Base-by-base conservation (phyloP, 2,797 vertebrate species). In the Argentina silus region DNA sequence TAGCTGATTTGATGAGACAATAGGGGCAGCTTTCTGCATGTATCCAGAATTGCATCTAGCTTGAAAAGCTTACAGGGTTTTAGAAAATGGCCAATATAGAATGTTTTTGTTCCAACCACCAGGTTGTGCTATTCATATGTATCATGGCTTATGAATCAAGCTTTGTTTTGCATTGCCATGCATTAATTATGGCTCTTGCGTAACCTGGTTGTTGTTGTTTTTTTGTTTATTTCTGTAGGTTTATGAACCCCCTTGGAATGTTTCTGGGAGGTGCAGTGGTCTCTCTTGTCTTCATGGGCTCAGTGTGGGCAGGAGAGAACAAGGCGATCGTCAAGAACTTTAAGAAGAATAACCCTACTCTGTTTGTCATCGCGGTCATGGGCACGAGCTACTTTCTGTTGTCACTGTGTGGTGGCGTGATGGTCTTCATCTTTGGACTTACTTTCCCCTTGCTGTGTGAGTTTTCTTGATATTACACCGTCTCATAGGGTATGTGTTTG, bases 391-490 rank as follows among this genome's bases (percentile, higher is more conserved):
- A 98, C 91, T 95, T 98, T 79, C 77, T 99, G 89, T 94, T 99
- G 74, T 98, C 95, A 21, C 91, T 98, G 81, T 96, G 93, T 9
- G 97, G 96, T 3, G 97, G 97, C 0, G 96, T 99, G 84, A 94
- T 98, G 96, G 96, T 99, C 78, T 98, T 99, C 80, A 91, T 99
- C 86, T 98, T 99, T 45, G 98, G 98, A 63, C 97, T 99, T 91
- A 96, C 96, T 0, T 96, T 99, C 78, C 98, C 98, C 63, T 86
- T 99, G 84, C 87, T 99, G 79, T 80, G 97, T 99, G 88, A 97
- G 97, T 97, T 66, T 61, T n/a, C 2, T 1, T 3, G 2, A 50
- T 8, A 21, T 1, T 53, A 36, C 19, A 7, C 7, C 14, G 21
- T 17, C 9, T 47, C 57, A 59, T 70, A 17, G 11, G 15, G 42